These are phyloP conservation scores for Rhopalosiphum maidis DNA, from an alignment of 1,140 invertebrate genomes.

Conservation along the genomic window DNA sequence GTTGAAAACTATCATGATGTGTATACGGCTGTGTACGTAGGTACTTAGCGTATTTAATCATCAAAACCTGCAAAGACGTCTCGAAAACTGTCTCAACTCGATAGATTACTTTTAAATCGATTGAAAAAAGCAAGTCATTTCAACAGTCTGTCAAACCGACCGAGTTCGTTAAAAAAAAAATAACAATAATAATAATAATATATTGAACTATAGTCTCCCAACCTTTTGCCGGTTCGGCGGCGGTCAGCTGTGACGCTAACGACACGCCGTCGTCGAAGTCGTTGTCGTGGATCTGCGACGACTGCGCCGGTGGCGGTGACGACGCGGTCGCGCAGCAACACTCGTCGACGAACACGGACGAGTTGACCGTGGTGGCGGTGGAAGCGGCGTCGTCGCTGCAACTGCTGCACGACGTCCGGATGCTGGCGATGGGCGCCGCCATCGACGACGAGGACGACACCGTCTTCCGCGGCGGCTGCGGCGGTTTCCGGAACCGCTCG, in stretches of 20 bases:
- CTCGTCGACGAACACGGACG: slow-evolving; percentile 72
- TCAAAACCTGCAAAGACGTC: no score
- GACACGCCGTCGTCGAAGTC: neutral
- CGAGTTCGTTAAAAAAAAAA: neutral
- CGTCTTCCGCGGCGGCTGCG: slow-evolving; percentile 59
- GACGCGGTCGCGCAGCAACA: neutral
- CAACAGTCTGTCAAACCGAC: neutral
- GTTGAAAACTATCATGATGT: neutral
- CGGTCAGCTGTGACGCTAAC: neutral
- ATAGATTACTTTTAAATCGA: no score
- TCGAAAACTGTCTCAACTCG: neutral
- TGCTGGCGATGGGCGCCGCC: slow-evolving; percentile 76
- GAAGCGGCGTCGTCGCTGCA: slow-evolving; percentile 32
- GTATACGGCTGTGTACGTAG: no score
- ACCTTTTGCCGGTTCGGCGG: neutral
- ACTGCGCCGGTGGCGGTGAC: neutral
- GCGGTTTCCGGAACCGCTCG: slow-evolving; percentile 12
- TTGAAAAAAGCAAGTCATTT: neutral
- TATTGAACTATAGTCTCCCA: no score
- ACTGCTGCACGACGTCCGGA: slow-evolving; percentile 75
- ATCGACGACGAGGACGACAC: slow-evolving; percentile 58
- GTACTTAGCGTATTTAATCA: no score
- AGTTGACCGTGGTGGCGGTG: slow-evolving; percentile 58
- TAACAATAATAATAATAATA: neutral
- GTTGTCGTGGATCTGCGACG: neutral